Base-by-base conservation (phyloP, 1,140 invertebrate genomes). In the Asobara japonica region DNA sequence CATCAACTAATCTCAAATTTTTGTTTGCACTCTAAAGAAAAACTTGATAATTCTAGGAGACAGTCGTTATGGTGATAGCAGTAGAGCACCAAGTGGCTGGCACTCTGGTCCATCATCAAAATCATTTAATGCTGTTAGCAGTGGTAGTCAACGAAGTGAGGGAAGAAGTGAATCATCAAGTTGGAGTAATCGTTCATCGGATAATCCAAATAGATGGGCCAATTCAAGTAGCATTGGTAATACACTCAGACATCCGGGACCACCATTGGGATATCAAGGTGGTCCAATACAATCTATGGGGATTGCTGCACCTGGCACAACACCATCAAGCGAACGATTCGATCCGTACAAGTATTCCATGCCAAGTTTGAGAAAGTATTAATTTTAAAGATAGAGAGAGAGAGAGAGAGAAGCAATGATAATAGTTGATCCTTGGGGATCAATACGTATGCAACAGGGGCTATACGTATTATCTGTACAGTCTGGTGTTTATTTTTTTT, bases 341-440 rank as follows among this genome's bases (percentile, higher is more conserved):
- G 86, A 87, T 48, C 84, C 85, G 3, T 87, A 87, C 74, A 87
- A 87, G 73, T 80, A 79, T 20, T 82, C 84, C n/a, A 83, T 87
- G 77, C 78, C 82, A 2, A 83, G 78, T 71, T 82, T 87, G 80
- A 84, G 86, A 77, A 87, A 87, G 75, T 87, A 87, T 76, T 82
- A 79, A 80, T 80, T 22, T 36, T 62, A 16, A 33, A 31, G n/a
- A n/a, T n/a, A n/a, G n/a, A n/a, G n/a, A n/a, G n/a, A n/a, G n/a
- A n/a, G n/a, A n/a, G n/a, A 62, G 16, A 62, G 13, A 27, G 11
- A 4, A 30, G 31, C n/a, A 6, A 62, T 13, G 18, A 13, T 13
- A 30, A n/a, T 62, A 62, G 29, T 62, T 30, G 27, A 30, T n/a
- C 6, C 18, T 62, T 62, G 13, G 25, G 2, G 27, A 13, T 33